Percentiles rank a stretch among this genome's conserved stretches.
Conservation (phyloP, 2,797 vertebrate genomes). For the Gymnodraco acuticeps region DNA sequence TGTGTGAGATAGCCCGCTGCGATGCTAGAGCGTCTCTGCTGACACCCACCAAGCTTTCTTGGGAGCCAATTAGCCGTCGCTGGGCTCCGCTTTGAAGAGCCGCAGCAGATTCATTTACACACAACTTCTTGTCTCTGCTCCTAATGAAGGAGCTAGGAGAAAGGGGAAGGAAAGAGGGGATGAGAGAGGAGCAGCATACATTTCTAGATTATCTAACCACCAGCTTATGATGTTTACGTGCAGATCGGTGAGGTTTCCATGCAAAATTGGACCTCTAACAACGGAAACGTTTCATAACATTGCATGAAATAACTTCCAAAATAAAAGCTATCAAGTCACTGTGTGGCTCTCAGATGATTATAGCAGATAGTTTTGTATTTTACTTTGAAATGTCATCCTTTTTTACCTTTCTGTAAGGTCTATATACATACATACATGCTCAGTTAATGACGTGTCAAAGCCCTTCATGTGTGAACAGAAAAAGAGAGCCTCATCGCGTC, state of each 20-base stretch:
- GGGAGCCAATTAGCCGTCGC: constrained; percentile 73
- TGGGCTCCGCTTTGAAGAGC: constrained; percentile 51
- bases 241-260: constrained; percentile 11
- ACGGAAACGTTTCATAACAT: not conserved
- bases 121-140: constrained; percentile 29
- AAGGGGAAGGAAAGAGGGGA: not conserved
- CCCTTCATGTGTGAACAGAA: constrained; percentile 8
- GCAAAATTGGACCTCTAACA: not conserved
- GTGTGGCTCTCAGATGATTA: not conserved
- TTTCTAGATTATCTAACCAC: not conserved
- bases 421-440: not conserved
- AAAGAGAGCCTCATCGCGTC: not conserved
- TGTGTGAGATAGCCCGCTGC: constrained; percentile 11
- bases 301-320: not conserved
- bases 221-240: not conserved
- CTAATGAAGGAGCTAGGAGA: constrained; percentile 58
- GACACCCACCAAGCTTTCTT: constrained; percentile 60
- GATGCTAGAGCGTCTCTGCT: constrained; percentile 36
- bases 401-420: not conserved
- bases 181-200: not conserved
- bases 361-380: not conserved
- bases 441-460: not conserved
- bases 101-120: constrained; percentile 49
- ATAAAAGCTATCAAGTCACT: not conserved
- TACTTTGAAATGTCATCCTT: not conserved